These are phyloP conservation scores for Calonectris borealis DNA, from an alignment of 2,113 vertebrate genomes.

Conservation along the genomic window DNA sequence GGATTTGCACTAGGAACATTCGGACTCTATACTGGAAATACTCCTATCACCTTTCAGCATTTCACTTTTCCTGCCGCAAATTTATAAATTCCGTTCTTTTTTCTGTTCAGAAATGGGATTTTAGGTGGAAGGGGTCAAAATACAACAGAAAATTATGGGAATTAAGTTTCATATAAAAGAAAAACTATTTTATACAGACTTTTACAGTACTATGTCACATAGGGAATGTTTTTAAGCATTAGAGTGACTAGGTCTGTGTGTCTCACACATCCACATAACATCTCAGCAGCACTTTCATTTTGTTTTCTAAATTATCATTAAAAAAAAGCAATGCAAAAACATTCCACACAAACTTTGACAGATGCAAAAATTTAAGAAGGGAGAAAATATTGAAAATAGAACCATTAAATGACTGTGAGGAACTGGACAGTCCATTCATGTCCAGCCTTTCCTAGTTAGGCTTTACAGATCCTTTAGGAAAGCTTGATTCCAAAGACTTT, in stretches of 20 bases:
- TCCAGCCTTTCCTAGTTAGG: background rate
- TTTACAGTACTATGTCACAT: background rate
- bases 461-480: background rate
- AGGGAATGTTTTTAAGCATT: background rate
- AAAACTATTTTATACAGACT: background rate
- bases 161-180: background rate
- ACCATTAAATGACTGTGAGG: background rate
- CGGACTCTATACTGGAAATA: background rate
- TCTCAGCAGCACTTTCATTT: background rate
- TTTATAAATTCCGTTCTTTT: background rate
- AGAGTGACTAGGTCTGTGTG: background rate
- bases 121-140: background rate
- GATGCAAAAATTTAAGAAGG: background rate
- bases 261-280: background rate
- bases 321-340: background rate
- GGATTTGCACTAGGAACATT: background rate
- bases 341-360: background rate
- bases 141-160: background rate
- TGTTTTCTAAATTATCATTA: background rate
- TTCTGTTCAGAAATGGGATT: background rate
- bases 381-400: background rate
- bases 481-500: background rate
- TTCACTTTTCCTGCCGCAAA: background rate
- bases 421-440: background rate
- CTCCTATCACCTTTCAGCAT: background rate